phyloP scores from a whole-genome alignment of 2,888 invertebrate species.

The Latrodectus hesperus region DNA sequence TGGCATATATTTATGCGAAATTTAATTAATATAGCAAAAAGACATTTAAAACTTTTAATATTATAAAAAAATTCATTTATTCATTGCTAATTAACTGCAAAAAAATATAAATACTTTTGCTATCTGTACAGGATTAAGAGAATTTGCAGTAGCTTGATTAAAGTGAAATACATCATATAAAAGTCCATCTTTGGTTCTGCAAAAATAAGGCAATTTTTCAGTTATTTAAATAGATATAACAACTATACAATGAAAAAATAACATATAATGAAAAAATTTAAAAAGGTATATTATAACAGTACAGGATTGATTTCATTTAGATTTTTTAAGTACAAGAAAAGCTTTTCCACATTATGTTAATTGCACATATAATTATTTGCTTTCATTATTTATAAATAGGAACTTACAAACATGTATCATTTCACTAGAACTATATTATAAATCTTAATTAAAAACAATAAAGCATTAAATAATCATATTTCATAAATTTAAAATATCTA shows the following conservation, averaged over 20 bases:
- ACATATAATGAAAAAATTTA: neutral
- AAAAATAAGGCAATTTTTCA: neutral
- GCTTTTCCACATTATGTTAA: too few species aligned
- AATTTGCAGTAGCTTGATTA: conserved; percentile 81
- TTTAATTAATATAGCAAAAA: too few species aligned
- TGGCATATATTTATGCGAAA: too few species aligned
- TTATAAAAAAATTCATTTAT: neutral
- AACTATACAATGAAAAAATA: neutral
- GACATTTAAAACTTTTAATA: too few species aligned
- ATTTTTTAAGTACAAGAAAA: too few species aligned
- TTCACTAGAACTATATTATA: too few species aligned
- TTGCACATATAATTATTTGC: too few species aligned
- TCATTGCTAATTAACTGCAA: neutral
- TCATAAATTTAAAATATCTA: too few species aligned
- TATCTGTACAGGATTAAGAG: conserved; percentile 88
- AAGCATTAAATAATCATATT: too few species aligned
- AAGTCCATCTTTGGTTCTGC: conserved; percentile 85
- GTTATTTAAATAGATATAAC: neutral
- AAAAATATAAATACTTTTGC: conserved; percentile 80
- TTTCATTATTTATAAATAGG: too few species aligned
- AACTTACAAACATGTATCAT: too few species aligned
- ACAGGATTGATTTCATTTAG: neutral
- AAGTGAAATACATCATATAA: conserved; percentile 93
- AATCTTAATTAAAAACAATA: too few species aligned
- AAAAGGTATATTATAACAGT: neutral